phyloP scores from a whole-genome alignment of 2,888 invertebrate genomes.

The Caenorhabditis parvicauda region DNA sequence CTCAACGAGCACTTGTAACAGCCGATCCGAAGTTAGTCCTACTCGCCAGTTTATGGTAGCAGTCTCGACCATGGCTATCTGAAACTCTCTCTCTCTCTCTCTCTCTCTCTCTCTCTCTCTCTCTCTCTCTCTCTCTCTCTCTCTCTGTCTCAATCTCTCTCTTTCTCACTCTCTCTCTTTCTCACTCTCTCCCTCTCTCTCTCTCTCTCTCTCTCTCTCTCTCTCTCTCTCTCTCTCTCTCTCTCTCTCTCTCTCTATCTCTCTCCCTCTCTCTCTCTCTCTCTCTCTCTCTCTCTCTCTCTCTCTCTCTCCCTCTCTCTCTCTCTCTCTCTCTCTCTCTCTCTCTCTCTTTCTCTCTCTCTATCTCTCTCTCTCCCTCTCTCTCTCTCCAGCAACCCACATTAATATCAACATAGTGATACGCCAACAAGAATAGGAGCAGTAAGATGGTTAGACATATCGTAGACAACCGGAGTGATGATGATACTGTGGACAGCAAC shows the following conservation, averaged over 20 bases:
- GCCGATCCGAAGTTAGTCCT: slow-evolving; percentile 96
- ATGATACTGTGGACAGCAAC: slow-evolving; percentile 21
- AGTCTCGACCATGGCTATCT: slow-evolving; percentile 99
- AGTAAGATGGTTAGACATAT: slow-evolving; percentile 91
- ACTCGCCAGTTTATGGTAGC: slow-evolving; percentile 99
- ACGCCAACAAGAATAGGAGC: slow-evolving; percentile 96
- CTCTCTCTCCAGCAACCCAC: slow-evolving; percentile 70
- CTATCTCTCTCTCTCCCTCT: neutral
- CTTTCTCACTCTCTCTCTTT: slow-evolving; percentile 75
- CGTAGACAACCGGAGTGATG: slow-evolving; percentile 30
- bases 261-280: neutral
- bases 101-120: neutral
- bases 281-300: slow-evolving; percentile 72
- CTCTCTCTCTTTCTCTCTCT: slow-evolving; percentile 75
- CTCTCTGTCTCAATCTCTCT: neutral
- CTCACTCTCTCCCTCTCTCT: neutral
- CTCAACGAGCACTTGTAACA: slow-evolving; percentile 74
- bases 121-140: neutral
- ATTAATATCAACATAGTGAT: slow-evolving; percentile 99
- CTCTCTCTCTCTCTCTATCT: neutral
- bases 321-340: neutral
- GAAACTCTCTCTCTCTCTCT: slow-evolving; percentile 61
- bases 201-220: slow-evolving; percentile 74
- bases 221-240: neutral
- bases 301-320: slow-evolving; percentile 61